Conservation (phyloP, 2,888 invertebrate genomes). For the Campoplex capitator region DNA sequence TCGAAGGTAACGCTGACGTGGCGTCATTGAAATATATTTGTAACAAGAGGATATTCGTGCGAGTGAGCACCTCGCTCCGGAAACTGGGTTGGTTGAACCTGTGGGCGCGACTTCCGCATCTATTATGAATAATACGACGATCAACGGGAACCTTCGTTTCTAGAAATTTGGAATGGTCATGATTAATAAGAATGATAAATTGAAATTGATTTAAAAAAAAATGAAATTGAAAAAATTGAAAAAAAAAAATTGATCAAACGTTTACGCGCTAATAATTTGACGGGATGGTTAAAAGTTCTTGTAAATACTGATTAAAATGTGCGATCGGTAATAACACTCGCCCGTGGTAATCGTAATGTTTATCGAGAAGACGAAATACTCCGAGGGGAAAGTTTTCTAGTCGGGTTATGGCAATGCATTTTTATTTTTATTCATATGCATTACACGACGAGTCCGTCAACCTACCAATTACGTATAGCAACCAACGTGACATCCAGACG, state of each 20-base stretch:
- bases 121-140: constrained; percentile 50
- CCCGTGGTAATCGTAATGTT: constrained; percentile 21
- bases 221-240: too few relatives aligned
- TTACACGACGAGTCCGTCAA: constrained; percentile 58
- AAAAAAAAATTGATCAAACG: too few relatives aligned
- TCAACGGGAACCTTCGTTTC: constrained; percentile 30
- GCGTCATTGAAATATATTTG: neutral
- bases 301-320: constrained; percentile 51
- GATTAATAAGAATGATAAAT: neutral
- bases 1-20: constrained; percentile 3
- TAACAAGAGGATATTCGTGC: constrained; percentile 74
- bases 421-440: constrained; percentile 65
- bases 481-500: constrained; percentile 55
- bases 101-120: constrained; percentile 74
- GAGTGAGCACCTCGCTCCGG: constrained; percentile 76
- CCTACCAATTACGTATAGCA: constrained; percentile 61
- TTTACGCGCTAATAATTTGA: neutral
- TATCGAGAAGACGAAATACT: constrained; percentile 51
- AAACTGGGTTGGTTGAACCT: constrained; percentile 73
- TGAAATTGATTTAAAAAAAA: too few relatives aligned
- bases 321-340: constrained; percentile 44
- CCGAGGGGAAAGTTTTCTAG: constrained; percentile 63
- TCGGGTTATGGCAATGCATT: constrained; percentile 66
- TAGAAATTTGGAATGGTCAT: neutral
- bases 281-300: constrained; percentile 4